Percentiles rank a stretch among this genome's conserved stretches.
Conservation (phyloP, 1,140 invertebrate genomes). For the Mylabris phalerata region DNA sequence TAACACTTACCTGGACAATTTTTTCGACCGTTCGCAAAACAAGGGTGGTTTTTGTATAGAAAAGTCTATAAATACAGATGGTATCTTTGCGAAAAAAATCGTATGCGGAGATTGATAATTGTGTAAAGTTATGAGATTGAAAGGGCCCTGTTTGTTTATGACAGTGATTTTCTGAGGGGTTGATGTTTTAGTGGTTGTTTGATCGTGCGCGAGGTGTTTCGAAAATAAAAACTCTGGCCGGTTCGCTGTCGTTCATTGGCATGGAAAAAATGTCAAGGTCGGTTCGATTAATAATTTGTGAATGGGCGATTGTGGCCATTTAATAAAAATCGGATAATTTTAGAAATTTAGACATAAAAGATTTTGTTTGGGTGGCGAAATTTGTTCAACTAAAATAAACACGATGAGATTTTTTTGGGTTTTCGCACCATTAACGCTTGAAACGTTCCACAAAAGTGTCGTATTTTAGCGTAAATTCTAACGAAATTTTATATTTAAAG, state of each 20-base stretch:
- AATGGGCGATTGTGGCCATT: slow-evolving; percentile 27
- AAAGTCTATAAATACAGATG: background rate
- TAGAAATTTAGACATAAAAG: slow-evolving; percentile 8
- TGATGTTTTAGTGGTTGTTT: background rate
- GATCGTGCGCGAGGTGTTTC: slow-evolving; percentile 7
- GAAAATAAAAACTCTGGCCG: slow-evolving; percentile 22
- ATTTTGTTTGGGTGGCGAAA: background rate
- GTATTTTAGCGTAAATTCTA: too few species aligned
- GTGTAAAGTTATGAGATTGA: slow-evolving; percentile 7
- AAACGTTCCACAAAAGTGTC: too few species aligned
- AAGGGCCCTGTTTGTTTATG: background rate
- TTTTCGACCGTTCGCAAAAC: background rate
- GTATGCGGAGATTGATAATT: slow-evolving; percentile 4
- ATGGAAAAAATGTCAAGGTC: slow-evolving; percentile 39
- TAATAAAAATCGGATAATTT: too few species aligned
- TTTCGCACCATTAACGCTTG: too few species aligned
- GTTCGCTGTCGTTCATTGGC: slow-evolving; percentile 1
- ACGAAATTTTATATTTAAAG: too few species aligned
- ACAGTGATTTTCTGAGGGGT: too few species aligned
- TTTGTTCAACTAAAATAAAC: too few species aligned
- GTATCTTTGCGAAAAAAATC: slow-evolving; percentile 7
- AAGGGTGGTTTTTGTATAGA: background rate
- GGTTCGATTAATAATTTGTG: slow-evolving; percentile 40
- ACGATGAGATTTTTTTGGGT: too few species aligned
- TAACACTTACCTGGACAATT: slow-evolving; percentile 28